Percentiles rank a stretch among this genome's conserved stretches.
These are phyloP conservation scores for Lepeophtheirus nordmannii DNA, from an alignment of 2,888 invertebrate species.

Conservation along the genomic window DNA sequence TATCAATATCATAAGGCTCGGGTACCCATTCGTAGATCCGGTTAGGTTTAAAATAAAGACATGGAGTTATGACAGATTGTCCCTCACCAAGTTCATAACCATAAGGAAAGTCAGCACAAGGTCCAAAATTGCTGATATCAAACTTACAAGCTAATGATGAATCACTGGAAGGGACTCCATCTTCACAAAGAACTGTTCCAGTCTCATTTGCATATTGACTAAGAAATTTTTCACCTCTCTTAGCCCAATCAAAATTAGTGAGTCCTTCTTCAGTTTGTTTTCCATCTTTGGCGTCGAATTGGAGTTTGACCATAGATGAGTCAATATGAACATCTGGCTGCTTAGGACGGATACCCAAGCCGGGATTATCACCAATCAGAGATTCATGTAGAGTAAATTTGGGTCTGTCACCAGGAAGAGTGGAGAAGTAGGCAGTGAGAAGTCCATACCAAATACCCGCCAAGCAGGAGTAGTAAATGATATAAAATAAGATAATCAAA, in stretches of 20 bases:
- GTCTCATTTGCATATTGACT: background rate
- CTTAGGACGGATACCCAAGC: slow-evolving; percentile 92
- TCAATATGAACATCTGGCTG: slow-evolving; percentile 80
- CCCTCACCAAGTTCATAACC: background rate
- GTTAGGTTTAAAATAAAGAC: slow-evolving; percentile 41
- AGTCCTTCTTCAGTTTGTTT: slow-evolving; percentile 44
- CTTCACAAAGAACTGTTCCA: background rate
- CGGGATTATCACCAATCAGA: slow-evolving; percentile 42
- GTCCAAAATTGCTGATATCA: background rate
- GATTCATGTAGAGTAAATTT: slow-evolving; percentile 43
- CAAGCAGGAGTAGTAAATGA: slow-evolving; percentile 20
- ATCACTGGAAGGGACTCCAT: background rate
- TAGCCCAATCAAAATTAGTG: slow-evolving; percentile 10
- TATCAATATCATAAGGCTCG: background rate
- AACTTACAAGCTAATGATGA: background rate
- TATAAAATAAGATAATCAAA: slow-evolving; percentile 17
- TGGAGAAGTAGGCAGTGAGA: slow-evolving; percentile 15
- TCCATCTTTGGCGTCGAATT: slow-evolving; percentile 46
- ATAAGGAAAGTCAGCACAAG: slow-evolving; percentile 4
- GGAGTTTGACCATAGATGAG: slow-evolving; percentile 91
- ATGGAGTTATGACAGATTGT: slow-evolving; percentile 32
- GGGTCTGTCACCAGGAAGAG: slow-evolving; percentile 5
- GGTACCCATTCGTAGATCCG: slow-evolving; percentile 31
- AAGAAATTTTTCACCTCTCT: slow-evolving; percentile 9
- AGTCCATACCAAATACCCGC: slow-evolving; percentile 16